phyloP scores from a whole-genome alignment of 2,888 invertebrate species.

The Coleophora flavipennella region DNA sequence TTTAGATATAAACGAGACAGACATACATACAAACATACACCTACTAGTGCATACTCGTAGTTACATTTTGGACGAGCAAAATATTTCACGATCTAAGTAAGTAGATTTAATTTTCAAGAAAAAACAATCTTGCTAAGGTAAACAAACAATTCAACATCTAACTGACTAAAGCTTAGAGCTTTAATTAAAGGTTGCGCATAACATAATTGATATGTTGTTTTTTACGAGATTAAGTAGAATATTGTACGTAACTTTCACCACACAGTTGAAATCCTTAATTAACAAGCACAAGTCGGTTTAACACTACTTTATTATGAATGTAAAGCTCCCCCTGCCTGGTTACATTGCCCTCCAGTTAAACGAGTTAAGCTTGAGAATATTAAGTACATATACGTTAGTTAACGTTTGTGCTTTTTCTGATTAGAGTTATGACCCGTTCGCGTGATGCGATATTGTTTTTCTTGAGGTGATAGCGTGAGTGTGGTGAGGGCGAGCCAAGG shows the following conservation, averaged over 20 bases:
- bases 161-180: not conserved
- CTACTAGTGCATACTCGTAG: no score
- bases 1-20: no score
- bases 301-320: slow-evolving; percentile 25
- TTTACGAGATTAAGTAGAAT: no score
- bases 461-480: slow-evolving; percentile 32
- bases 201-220: slow-evolving; percentile 9
- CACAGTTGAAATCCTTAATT: slow-evolving; percentile 11
- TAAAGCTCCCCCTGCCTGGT: slow-evolving; percentile 32
- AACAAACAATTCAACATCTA: no score
- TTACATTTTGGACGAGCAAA: no score
- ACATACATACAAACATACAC: not conserved
- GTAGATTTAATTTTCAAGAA: slow-evolving; percentile 7
- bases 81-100: no score
- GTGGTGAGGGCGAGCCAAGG: slow-evolving; percentile 43
- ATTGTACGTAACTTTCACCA: slow-evolving; percentile 11
- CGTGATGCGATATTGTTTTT: slow-evolving; percentile 57
- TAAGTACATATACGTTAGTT: slow-evolving; percentile 26
- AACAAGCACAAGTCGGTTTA: slow-evolving; percentile 15
- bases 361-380: slow-evolving; percentile 28
- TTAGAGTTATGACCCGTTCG: slow-evolving; percentile 50
- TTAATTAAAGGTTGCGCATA: no score
- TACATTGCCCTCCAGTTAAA: slow-evolving; percentile 35
- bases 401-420: slow-evolving; percentile 41
- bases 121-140: no score